Evolutionary conservation across 2,113 vertebrate species (phyloP), one percentile per base, ranked within the genome.

Genomic region (Fregata magnificens): DNA sequence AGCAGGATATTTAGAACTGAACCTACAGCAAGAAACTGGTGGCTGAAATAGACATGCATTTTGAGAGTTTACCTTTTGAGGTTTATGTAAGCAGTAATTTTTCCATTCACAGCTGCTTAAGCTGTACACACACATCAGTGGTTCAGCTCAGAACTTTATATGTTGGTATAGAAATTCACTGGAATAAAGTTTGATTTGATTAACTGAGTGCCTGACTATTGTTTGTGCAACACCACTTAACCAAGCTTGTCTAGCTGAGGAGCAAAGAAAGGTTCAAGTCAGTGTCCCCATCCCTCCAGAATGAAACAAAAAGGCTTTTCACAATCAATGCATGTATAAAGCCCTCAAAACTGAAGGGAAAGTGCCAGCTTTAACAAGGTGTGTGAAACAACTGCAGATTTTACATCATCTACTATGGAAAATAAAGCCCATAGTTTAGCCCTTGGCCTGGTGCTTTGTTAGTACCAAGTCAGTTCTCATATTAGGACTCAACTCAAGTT

Each of bases 131-230:
- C 20, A 16, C 38, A 59, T 65, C 24, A 36, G 45, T 42, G 73
- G 72, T 96, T 92, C 63, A 87, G 73, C 89, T 72, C 36, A 72
- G 34, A 76, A 52, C 61, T 69, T 87, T 8, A 5, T 61, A 61
- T 53, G 53, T 34, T 90, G 70, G 18, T 61, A 72, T 3, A 79
- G 19, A 34, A 91, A 89, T 71, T 84, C 16, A 59, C 9, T 8
- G 73, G n/a, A 97, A 97, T 97, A 97, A 96, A 96, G 49, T 90
- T 79, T 67, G 28, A 87, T 90, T 95, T 95, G 34, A 71, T n/a
- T 76, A 76, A 82, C 26, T 20, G 38, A 36, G 70, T 61, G 15
- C 47, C 9, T 69, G 61, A 16, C 42, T 56, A 2, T 12, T 84
- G 19, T 44, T 78, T 59, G 24, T 4, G 1, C 18, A 36, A 18